Conservation (phyloP, 2,888 invertebrate species). For the Nasonovia ribisnigri region DNA sequence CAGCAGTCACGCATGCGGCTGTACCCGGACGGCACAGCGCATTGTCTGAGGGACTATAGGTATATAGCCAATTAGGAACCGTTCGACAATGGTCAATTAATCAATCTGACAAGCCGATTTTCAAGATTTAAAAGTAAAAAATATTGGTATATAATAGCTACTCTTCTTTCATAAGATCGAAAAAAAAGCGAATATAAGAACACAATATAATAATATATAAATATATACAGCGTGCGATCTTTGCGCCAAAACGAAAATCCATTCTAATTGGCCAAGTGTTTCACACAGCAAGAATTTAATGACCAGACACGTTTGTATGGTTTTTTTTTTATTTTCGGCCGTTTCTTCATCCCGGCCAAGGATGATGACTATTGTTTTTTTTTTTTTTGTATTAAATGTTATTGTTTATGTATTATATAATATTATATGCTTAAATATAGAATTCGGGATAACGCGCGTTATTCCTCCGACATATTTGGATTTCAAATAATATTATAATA, state of each 20-base stretch:
- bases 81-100: slow-evolving; percentile 52
- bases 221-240: background rate
- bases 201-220: background rate
- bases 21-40: background rate
- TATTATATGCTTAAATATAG: background rate
- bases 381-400: background rate
- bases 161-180: background rate
- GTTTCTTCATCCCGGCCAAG: slow-evolving; percentile 16
- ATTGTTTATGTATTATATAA: background rate
- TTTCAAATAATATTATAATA: background rate
- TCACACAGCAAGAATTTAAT: slow-evolving; percentile 54
- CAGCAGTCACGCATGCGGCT: background rate
- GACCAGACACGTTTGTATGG: slow-evolving; percentile 33
- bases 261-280: slow-evolving; percentile 54
- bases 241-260: slow-evolving; percentile 40
- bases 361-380: slow-evolving; percentile 56
- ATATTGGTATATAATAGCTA: slow-evolving; percentile 5
- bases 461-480: background rate
- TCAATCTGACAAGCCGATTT: slow-evolving; percentile 56
- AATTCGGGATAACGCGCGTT: background rate
- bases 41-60: background rate
- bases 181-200: slow-evolving; percentile 5
- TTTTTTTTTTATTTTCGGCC: slow-evolving; percentile 22
- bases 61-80: slow-evolving; percentile 40
- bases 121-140: slow-evolving; percentile 19